These are phyloP conservation scores for Seira sanloemensis DNA, from an alignment of 2,888 invertebrate species.

Conservation along the genomic window DNA sequence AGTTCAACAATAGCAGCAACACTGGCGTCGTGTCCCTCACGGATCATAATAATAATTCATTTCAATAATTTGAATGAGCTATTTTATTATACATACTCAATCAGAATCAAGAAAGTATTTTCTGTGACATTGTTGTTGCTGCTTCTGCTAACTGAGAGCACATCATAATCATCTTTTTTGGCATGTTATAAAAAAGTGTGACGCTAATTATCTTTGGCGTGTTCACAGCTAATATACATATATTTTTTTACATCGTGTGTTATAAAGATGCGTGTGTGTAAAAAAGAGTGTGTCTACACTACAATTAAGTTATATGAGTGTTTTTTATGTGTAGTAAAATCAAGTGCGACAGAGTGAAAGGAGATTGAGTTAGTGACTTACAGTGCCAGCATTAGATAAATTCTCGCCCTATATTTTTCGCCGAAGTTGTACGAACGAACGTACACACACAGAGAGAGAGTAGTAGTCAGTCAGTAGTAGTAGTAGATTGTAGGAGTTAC, in stretches of 20 bases:
- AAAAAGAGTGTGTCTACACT: neutral
- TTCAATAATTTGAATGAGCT: neutral
- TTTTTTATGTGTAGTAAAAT: constrained; percentile 47
- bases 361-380: constrained; percentile 67
- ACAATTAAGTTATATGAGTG: neutral
- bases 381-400: constrained; percentile 68
- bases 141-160: neutral
- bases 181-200: constrained; percentile 16
- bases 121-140: neutral
- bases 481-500: constrained; percentile 33
- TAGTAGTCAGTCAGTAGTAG: constrained; percentile 24
- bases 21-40: too few relatives aligned
- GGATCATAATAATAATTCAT: too few relatives aligned
- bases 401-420: constrained; percentile 68
- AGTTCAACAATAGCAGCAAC: constrained; percentile 1
- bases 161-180: neutral
- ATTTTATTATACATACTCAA: constrained; percentile 2
- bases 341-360: constrained; percentile 66
- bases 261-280: constrained; percentile 32
- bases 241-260: neutral
- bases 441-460: constrained; percentile 36
- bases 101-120: neutral
- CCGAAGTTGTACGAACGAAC: constrained; percentile 57
- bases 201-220: too few relatives aligned
- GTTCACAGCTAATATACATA: too few relatives aligned